Evolutionary conservation across 2,113 vertebrate genomes (phyloP), one percentile per base, ranked within the genome.

Genomic region (Oryzias melastigma): DNA sequence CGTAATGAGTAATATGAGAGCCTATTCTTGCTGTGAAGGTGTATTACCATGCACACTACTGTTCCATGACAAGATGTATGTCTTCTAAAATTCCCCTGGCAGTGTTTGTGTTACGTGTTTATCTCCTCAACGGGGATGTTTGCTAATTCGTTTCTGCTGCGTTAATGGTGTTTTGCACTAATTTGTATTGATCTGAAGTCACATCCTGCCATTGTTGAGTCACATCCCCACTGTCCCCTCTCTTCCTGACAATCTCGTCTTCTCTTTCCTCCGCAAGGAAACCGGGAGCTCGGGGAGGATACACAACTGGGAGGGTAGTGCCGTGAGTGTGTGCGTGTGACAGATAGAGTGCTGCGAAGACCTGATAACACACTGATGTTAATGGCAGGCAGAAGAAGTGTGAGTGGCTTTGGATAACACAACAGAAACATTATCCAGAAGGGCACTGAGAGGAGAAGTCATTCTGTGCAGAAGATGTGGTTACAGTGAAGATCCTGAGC

Each of bases 201-300:
- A 75, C 86, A 88, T 92, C 90, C 90, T 89, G 81, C 76, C 75
- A 91, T 92, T 92, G 89, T 92, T 89, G 78, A 80, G 75, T 74
- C 77, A 82, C 69, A 73, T 80, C 83, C 80, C 63, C 62, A 61
- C 84, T 90, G 88, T 91, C 91, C 88, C 80, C 78, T 75, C 63
- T 86, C 85, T 91, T 91, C 91, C 89, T 66, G 79, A 84, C 71
- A 83, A 84, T 84, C 82, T 58, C 73, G 63, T 78, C 75, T 78
- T 54, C 75, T 77, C 77, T 80, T 66, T 75, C 77, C 84, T 77
- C 29, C 7, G 70, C 63, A 71, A 90, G 88, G 89, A 90, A 90
- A 73, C 78, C 18, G 55, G 69, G 25, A 48, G 62, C 46, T 63
- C 22, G 17, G 60, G 83, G 77, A 89, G 87, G 83, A 90, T 87